Conservation (phyloP, 2,113 vertebrate species). For the Cranoglanis bouderius region DNA sequence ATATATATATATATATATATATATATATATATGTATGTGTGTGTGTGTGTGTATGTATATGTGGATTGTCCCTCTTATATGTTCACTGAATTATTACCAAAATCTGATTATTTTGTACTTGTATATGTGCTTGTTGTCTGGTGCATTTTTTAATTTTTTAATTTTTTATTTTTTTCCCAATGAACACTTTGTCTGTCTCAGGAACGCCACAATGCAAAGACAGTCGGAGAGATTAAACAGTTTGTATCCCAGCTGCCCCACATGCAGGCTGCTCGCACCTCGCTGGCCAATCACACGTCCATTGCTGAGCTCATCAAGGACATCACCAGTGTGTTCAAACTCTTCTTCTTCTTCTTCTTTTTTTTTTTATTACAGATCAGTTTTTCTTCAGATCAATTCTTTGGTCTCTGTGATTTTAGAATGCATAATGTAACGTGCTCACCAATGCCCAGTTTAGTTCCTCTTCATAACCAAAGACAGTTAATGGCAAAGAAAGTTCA, state of each 20-base stretch:
- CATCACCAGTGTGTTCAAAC: constrained; percentile 84
- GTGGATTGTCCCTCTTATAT: too few relatives aligned
- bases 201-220: constrained; percentile 96
- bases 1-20: too few relatives aligned
- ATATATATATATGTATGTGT: too few relatives aligned
- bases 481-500: neutral
- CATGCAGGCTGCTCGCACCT: constrained; percentile 95
- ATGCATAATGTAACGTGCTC: too few relatives aligned
- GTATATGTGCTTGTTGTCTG: neutral
- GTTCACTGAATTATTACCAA: neutral
- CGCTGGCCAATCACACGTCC: constrained; percentile 94
- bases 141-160: neutral
- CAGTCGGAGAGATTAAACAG: constrained; percentile 97
- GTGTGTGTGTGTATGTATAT: too few relatives aligned
- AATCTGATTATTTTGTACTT: neutral
- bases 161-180: neutral
- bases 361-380: neutral
- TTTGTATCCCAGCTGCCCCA: constrained; percentile 97
- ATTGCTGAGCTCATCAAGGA: constrained; percentile 97
- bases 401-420: neutral
- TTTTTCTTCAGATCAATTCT: neutral
- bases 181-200: constrained; percentile 58
- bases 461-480: neutral
- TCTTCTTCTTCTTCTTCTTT: neutral
- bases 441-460: neutral